These are phyloP conservation scores for Tiaroga cobitis DNA, from an alignment of 2,797 vertebrate species.

Conservation along the genomic window DNA sequence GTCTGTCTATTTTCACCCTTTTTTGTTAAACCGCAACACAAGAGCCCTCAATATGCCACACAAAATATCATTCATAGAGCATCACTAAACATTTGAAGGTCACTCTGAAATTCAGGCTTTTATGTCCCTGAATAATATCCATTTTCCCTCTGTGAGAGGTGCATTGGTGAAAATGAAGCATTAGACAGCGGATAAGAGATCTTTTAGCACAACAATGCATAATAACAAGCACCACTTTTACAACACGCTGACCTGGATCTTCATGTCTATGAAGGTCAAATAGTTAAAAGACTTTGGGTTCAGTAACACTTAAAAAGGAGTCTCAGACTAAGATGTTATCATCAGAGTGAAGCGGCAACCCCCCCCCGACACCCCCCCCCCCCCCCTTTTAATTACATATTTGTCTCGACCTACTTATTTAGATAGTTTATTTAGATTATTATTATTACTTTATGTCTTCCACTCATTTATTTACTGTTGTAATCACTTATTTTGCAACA, in stretches of 20 bases:
- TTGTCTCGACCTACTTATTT: too few species aligned
- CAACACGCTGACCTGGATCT: not conserved
- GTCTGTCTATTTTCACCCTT: conserved; percentile 10
- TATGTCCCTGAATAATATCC: conserved; percentile 14
- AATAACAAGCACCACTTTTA: not conserved
- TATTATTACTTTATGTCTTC: too few species aligned
- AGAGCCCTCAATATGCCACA: conserved; percentile 32
- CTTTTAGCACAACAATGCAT: not conserved
- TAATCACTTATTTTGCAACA: too few species aligned
- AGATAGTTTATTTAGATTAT: too few species aligned
- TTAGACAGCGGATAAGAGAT: not conserved
- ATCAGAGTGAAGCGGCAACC: too few species aligned
- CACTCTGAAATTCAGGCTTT: conserved; percentile 4
- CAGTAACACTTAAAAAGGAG: not conserved
- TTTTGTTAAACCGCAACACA: conserved; percentile 15
- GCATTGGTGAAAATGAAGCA: not conserved
- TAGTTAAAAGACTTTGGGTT: not conserved
- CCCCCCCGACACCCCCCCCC: too few species aligned
- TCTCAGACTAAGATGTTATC: too few species aligned
- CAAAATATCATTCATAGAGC: not conserved
- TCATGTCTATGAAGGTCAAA: not conserved
- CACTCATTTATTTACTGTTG: too few species aligned
- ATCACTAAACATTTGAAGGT: conserved; percentile 27
- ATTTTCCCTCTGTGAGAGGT: not conserved
- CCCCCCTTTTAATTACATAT: too few species aligned